Evolutionary conservation across 23 tunicate genomes (phyloP).

Genomic region (Trididemnum clinides): DNA sequence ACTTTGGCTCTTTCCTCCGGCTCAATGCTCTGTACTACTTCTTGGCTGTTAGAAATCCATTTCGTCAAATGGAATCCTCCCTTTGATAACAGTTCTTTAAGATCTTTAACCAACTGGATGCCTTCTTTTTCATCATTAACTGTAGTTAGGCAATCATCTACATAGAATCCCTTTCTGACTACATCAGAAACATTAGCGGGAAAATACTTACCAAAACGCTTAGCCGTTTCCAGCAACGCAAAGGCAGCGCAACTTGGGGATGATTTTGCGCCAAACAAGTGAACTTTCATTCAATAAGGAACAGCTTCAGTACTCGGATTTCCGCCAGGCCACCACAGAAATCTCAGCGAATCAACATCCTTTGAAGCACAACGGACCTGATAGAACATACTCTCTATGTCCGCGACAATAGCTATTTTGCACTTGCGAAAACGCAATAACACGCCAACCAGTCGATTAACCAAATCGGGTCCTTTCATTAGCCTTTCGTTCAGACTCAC

Average conservation of each 20-base stretch:
- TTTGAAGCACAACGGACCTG: slow-evolving; percentile 20
- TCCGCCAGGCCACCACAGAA: slow-evolving; percentile 39
- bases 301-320: not conserved
- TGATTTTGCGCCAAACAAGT: slow-evolving; percentile 39
- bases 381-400: slow-evolving; percentile 33
- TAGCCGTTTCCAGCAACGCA: not conserved
- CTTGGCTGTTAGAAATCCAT: not conserved
- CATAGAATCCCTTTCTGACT: slow-evolving; percentile 27
- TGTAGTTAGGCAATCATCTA: slow-evolving; percentile 22
- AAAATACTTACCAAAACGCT: not conserved
- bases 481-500: not conserved
- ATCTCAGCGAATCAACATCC: slow-evolving; percentile 15
- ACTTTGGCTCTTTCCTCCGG: slow-evolving; percentile 31
- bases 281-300: slow-evolving; percentile 17
- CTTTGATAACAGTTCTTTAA: not conserved
- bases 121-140: not conserved
- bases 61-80: slow-evolving; percentile 35
- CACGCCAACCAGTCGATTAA: slow-evolving; percentile 11
- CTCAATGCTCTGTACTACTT: not conserved
- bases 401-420: slow-evolving; percentile 22
- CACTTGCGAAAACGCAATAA: slow-evolving; percentile 25
- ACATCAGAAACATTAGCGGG: not conserved
- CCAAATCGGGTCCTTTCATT: slow-evolving; percentile 48
- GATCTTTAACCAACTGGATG: not conserved
- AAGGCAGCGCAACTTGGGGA: slow-evolving; percentile 27